Evolutionary conservation across 2,797 vertebrate genomes (phyloP), one percentile per base, ranked within the genome.

Genomic region (Glyptemys insculpta): DNA sequence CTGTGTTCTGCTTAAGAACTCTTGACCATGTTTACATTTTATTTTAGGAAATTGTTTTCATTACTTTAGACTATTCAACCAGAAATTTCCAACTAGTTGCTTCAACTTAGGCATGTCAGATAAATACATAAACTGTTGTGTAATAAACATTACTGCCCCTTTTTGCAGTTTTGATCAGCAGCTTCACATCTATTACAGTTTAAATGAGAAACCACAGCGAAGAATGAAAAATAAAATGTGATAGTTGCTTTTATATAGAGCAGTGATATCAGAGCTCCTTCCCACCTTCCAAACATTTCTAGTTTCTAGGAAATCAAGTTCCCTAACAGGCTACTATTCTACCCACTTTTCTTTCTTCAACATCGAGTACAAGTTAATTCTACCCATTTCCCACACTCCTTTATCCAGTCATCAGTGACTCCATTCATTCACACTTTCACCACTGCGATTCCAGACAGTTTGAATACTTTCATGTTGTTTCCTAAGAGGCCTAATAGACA

Each of bases 1-100:
- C 91, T 96, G 95, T 94, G 89, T 96, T 96, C 59, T 92, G 56
- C 82, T 97, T 96, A 93, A 12, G 52, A 94, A 86, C 92, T 90
- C 92, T 93, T 96, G 94, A 94, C 89, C 96, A 81, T 79, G 88
- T 85, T 93, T 95, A 12, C 82, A 68, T 97, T 95, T 96, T 93
- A 93, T 92, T 91, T 96, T 95, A 95, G 88, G 83, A 95, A 94
- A 95, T 95, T 90, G 88, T 95, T 97, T 95, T 94, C 93, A 89
- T 95, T 96, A 83, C 56, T 94, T 94, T 86, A 92, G 68, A 92
- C 87, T 94, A 31, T 83, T 97, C 91, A 97, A 85, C 91, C 96
- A 96, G 94, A 95, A 95, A 89, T 14, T 68, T 93, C 44, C 83
- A 94, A n/a, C 49, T 83, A 79, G 21, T 95, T 95, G 7, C 86